These are phyloP conservation scores for Gavia stellata DNA, from an alignment of 2,113 vertebrate species.

Conservation along the genomic window DNA sequence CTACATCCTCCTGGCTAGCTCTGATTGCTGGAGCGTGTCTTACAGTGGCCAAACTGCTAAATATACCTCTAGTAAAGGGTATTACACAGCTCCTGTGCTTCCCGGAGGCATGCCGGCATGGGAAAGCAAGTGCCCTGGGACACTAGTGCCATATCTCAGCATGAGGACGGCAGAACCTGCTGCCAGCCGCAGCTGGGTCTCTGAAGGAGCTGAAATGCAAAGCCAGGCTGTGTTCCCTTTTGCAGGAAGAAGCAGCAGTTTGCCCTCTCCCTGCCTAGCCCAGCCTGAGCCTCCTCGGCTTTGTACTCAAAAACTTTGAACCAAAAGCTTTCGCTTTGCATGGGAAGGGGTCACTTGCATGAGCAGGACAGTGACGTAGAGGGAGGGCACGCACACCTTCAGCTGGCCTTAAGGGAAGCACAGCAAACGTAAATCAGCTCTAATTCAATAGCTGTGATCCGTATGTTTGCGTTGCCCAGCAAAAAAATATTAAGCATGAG, in stretches of 20 bases:
- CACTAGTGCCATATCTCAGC: neutral
- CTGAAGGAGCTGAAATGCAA: neutral
- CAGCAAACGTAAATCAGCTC: neutral
- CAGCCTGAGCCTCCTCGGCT: neutral
- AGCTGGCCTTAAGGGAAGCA: neutral
- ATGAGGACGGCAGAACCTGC: neutral
- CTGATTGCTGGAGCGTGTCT: neutral
- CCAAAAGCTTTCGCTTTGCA: neutral
- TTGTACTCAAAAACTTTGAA: neutral
- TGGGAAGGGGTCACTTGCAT: neutral
- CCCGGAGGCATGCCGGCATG: neutral
- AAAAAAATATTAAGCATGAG: neutral
- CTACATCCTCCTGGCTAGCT: neutral
- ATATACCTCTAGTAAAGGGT: neutral
- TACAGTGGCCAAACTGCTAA: neutral
- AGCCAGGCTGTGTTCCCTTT: neutral
- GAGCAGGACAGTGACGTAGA: fast-evolving
- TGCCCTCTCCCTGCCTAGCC: neutral
- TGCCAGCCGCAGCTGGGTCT: neutral
- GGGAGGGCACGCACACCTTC: neutral
- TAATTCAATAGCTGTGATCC: neutral
- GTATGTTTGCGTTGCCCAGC: neutral
- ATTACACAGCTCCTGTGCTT: neutral
- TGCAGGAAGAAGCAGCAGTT: neutral
- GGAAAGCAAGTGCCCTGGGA: neutral